Conservation (phyloP, 2,797 vertebrate species). For the Amblyraja radiata region DNA sequence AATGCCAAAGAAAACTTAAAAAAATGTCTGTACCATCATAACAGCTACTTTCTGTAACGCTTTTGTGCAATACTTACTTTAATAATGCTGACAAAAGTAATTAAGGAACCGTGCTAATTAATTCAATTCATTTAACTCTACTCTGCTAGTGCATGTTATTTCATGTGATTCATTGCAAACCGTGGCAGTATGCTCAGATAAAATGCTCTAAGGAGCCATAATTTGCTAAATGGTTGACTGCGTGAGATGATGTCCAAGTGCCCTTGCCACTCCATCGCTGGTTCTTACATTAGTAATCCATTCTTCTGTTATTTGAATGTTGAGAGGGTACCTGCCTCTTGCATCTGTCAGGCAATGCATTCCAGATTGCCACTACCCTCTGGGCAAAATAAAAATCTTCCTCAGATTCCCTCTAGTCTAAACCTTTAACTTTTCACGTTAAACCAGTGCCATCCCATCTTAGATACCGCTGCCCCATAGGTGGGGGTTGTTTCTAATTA, state of each 20-base stretch:
- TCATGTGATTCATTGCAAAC: too few relatives aligned
- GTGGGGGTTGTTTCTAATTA: too few relatives aligned
- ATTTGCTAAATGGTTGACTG: too few relatives aligned
- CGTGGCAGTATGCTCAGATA: too few relatives aligned
- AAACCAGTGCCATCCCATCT: not conserved
- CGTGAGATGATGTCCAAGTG: too few relatives aligned
- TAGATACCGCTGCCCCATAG: too few relatives aligned
- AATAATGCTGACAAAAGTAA: not conserved
- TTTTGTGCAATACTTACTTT: not conserved
- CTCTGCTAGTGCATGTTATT: too few relatives aligned
- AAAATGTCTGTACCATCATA: not conserved
- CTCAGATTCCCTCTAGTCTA: not conserved
- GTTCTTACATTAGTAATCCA: too few relatives aligned
- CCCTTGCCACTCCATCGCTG: too few relatives aligned
- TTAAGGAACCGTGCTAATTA: not conserved
- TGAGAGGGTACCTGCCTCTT: not conserved
- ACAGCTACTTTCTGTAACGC: not conserved
- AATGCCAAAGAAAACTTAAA: not conserved
- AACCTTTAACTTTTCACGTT: not conserved
- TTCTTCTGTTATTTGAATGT: not conserved
- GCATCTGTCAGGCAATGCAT: not conserved
- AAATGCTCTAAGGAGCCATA: too few relatives aligned
- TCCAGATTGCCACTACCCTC: not conserved
- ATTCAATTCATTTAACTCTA: not conserved
- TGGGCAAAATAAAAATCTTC: too few relatives aligned